Evolutionary conservation across 2,113 vertebrate species (phyloP).

Genomic region (Hystrix cristata): DNA sequence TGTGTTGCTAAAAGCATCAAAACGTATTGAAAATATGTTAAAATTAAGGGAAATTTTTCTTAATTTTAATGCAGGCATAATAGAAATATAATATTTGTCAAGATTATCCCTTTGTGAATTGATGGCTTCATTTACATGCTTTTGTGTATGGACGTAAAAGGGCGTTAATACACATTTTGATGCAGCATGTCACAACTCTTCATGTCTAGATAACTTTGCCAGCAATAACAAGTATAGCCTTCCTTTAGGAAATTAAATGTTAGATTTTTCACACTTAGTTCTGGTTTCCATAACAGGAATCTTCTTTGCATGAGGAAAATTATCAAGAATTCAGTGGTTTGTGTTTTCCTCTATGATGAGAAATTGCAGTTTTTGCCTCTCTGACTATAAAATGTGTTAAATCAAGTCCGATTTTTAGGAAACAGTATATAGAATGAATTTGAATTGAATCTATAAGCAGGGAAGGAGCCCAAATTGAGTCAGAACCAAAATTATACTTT

Average conservation of each 20-base stretch:
- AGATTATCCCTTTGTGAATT: slow-evolving; percentile 64
- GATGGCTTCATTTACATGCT: slow-evolving; percentile 67
- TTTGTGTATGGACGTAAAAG: slow-evolving; percentile 75
- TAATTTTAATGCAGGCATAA: slow-evolving; percentile 71
- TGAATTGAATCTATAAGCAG: slow-evolving; percentile 72
- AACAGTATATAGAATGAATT: slow-evolving; percentile 75
- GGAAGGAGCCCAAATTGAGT: slow-evolving; percentile 70
- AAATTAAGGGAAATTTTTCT: slow-evolving; percentile 16
- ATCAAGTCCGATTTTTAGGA: slow-evolving; percentile 65
- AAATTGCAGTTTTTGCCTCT: slow-evolving; percentile 73
- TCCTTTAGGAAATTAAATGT: slow-evolving; percentile 80
- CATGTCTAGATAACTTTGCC: slow-evolving; percentile 77
- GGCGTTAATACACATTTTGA: slow-evolving; percentile 84
- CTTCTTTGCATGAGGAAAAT: slow-evolving; percentile 70
- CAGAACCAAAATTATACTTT: slow-evolving; percentile 71
- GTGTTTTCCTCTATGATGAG: slow-evolving; percentile 68
- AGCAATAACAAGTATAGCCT: slow-evolving; percentile 74
- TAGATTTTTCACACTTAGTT: slow-evolving; percentile 82
- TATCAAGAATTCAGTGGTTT: slow-evolving; percentile 72
- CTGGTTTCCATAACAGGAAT: slow-evolving; percentile 80
- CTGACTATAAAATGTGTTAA: slow-evolving; percentile 76
- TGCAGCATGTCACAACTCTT: slow-evolving; percentile 76
- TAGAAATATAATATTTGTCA: slow-evolving; percentile 61
- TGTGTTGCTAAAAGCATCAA: slow-evolving; percentile 42
- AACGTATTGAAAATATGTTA: slow-evolving; percentile 49